Evolutionary conservation across 2,888 invertebrate species (phyloP), one percentile per base, ranked within the genome.

Genomic region (Magallana nippona): DNA sequence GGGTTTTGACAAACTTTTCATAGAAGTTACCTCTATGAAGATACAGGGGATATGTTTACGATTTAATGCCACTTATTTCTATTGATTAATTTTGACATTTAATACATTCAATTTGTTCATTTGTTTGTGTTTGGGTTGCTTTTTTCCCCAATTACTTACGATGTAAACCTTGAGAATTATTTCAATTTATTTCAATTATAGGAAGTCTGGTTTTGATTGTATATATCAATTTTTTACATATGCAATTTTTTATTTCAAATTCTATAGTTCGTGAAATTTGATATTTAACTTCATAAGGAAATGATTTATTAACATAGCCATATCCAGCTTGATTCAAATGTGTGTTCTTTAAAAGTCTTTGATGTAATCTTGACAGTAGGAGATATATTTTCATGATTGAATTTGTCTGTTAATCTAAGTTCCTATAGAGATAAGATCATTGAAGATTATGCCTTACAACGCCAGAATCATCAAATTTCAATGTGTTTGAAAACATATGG

Each of bases 301-400:
- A 71, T 71, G 71, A 71, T 71, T 71, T 71, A 71, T 63, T 63
- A 22, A 13, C 27, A 22, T 17, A 8, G 15, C 15, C 32, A 32
- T 32, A 71, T 71, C 71, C 44, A 44, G 44, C 44, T 44, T 71
- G 27, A 71, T 15, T 27, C 15, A 27, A 15, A 17, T 60, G 19
- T 60, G 60, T 60, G 60, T 27, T 5, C 32, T 71, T 15, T 27
- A 15, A 71, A 63, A 71, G 44, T 44, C 71, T 71, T 71, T 71
- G 71, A 71, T 71, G 71, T 71, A 15, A 71, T 22, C 32, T 71
- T 71, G 71, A 71, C 71, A 27, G 71, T 71, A 27, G 71, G 71
- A 32, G 71, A 71, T 71, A 71, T 71, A 27, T 71, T 71, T 71
- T 71, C 71, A 71, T 71, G 3, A 71, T 71, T 71, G 71, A 71